Conservation (phyloP, 2,888 invertebrate species). For the Pinctada fucata region DNA sequence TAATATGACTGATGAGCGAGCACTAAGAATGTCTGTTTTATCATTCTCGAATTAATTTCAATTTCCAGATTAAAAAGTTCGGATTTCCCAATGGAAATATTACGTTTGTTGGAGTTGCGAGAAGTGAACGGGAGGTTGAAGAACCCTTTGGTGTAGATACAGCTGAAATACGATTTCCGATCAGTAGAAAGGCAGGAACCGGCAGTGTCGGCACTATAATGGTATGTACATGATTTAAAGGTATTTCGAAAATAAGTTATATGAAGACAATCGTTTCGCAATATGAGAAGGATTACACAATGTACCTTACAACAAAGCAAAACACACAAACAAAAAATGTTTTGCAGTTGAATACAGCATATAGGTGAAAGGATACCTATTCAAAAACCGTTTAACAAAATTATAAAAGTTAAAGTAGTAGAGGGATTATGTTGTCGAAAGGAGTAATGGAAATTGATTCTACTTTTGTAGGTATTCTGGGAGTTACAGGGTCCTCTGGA, state of each 20-base stretch:
- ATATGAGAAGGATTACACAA: too few relatives aligned
- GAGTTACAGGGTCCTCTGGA: conserved; percentile 58
- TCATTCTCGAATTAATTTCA: not conserved
- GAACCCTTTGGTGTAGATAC: conserved; percentile 64
- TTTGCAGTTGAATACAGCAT: too few relatives aligned
- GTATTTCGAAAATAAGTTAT: too few relatives aligned
- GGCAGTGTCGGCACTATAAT: conserved; percentile 62
- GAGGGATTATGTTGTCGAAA: too few relatives aligned
- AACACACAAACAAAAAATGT: too few relatives aligned
- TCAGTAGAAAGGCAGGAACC: conserved; percentile 64
- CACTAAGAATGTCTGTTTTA: not conserved
- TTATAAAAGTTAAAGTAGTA: too few relatives aligned
- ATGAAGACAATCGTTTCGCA: too few relatives aligned
- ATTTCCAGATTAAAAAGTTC: conserved; percentile 69
- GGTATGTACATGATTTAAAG: conserved; percentile 46
- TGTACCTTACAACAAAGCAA: too few relatives aligned
- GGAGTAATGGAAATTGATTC: too few relatives aligned
- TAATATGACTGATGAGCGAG: too few relatives aligned
- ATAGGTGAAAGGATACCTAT: too few relatives aligned
- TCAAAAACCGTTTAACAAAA: too few relatives aligned
- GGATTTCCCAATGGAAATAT: conserved; percentile 75
- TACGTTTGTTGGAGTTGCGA: conserved; percentile 65
- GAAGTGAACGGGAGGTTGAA: conserved; percentile 56
- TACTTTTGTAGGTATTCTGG: conserved; percentile 65
- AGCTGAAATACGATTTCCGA: conserved; percentile 60